Evolutionary conservation across 2,113 vertebrate genomes (phyloP), one percentile per base, ranked within the genome.

Genomic region (Rhizomys pruinosus): DNA sequence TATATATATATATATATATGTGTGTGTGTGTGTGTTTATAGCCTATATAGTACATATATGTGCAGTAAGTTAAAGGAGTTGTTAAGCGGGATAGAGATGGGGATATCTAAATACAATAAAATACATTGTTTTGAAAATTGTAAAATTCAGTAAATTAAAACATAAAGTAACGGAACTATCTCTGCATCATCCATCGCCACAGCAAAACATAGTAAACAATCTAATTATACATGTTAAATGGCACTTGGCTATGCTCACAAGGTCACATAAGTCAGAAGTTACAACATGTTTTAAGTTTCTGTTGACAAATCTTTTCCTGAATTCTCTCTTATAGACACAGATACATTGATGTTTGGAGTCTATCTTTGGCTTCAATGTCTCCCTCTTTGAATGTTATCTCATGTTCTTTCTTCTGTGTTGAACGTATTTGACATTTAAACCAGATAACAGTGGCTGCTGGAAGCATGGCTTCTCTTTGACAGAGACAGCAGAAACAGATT

Each of bases 371-470:
- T 93, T 63, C 84, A 97, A 59, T 88, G 82, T 32, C 55, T 89
- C 87, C 61, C 80, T 71, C 52, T 15, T 15, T 93, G 94, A 97
- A 97, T 94, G 89, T 91, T 97, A 98, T 98, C 98, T 97, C 77
- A 63, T 89, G 91, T 90, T 95, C 92, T 91, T 97, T 96, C 71
- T 96, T 93, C 64, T 93, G 71, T 89, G 71, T 84, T 89, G 96
- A 95, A 90, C 87, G 68, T 81, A 68, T 42, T 94, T 97, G 97
- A 97, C 97, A 98, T 98, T 98, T 96, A 98, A 97, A 91, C 44
- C 47, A 94, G 98, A 97, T 98, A 98, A 97, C 1, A 47, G 73
- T 79, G 73, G 84, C 42, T 72, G 57, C 16, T 94, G 87, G 93
- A 91, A 95, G 91, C 71, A 97, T 92, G 66, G 89, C 84, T 97